A percentile compares a stretch with the other conserved stretches of the same genome.
phyloP scores from a whole-genome alignment of 2,113 vertebrate genomes.

The Motacilla tschutschensis region DNA sequence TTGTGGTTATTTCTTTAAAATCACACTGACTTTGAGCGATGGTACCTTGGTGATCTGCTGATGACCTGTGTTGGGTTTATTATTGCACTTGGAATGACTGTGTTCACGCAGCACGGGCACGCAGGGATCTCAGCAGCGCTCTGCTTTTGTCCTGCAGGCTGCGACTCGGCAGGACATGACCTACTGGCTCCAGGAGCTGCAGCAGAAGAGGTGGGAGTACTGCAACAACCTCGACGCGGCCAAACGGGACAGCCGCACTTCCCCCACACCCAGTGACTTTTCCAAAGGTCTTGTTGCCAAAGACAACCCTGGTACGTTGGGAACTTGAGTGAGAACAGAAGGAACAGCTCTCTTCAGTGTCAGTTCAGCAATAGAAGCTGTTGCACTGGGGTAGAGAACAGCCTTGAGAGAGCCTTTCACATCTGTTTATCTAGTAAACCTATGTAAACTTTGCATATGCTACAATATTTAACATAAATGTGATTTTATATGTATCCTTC shows the following conservation, averaged over 20 bases:
- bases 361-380: background rate
- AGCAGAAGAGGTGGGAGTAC: conserved; percentile 96
- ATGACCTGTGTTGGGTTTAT: background rate
- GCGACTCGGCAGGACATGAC: conserved; percentile 88
- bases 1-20: background rate
- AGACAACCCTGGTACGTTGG: conserved; percentile 80
- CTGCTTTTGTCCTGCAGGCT: conserved; percentile 70
- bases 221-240: conserved; percentile 79
- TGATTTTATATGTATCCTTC: background rate
- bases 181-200: conserved; percentile 94
- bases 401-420: background rate
- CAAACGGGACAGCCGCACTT: conserved; percentile 78
- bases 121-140: background rate
- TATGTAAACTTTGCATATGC: background rate
- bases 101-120: fast-evolving
- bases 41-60: background rate
- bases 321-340: background rate
- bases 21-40: background rate
- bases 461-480: background rate
- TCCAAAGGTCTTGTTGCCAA: conserved; percentile 89
- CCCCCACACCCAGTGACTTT: conserved; percentile 69
- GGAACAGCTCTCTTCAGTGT: background rate
- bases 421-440: background rate
- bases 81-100: background rate
- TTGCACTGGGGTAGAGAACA: background rate